phyloP scores from a whole-genome alignment of 1,140 invertebrate genomes.

The Araneus ventricosus region DNA sequence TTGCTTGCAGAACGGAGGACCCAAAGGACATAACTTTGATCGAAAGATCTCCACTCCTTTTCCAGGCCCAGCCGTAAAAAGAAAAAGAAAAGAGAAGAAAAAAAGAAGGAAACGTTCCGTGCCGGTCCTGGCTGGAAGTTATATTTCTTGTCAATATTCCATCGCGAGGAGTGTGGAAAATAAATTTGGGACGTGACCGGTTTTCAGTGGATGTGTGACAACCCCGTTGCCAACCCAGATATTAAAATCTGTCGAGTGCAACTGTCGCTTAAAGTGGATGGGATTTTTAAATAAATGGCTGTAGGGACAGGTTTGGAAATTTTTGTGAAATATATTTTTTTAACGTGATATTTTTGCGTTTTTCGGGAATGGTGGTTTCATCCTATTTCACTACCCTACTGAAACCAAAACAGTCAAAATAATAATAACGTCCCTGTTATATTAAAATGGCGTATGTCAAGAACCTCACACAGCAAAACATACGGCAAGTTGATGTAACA shows the following conservation, averaged over 20 bases:
- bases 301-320: not conserved
- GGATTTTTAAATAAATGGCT: not conserved
- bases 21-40: not conserved
- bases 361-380: too few species aligned
- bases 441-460: too few species aligned
- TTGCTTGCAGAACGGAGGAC: not conserved
- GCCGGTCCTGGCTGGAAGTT: not conserved
- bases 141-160: constrained; percentile 10
- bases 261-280: not conserved
- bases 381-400: too few species aligned
- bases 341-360: too few species aligned
- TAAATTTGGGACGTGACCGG: not conserved
- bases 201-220: not conserved
- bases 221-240: not conserved
- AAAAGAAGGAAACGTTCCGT: not conserved
- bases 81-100: not conserved
- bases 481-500: too few species aligned
- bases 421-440: too few species aligned
- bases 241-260: not conserved
- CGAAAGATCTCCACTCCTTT: not conserved
- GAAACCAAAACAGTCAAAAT: too few species aligned
- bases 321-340: too few species aligned
- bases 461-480: too few species aligned
- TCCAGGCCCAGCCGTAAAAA: not conserved
- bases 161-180: not conserved